Percentiles rank a stretch among this genome's conserved stretches.
phyloP scores from a whole-genome alignment of 2,113 vertebrate genomes.

The Grus americana region DNA sequence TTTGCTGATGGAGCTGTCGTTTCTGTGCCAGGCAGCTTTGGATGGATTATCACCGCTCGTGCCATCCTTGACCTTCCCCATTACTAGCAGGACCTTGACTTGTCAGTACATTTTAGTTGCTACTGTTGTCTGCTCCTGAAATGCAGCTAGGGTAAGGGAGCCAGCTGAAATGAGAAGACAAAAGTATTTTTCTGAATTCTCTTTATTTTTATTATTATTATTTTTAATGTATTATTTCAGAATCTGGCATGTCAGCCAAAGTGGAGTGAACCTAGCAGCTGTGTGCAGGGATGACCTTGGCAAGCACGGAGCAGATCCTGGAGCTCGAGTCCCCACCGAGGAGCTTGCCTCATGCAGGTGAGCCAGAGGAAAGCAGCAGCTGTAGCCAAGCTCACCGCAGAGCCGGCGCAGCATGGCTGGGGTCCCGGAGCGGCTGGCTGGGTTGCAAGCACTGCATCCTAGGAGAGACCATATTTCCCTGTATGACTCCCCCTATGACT shows the following conservation, averaged over 20 bases:
- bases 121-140: background rate
- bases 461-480: background rate
- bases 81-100: background rate
- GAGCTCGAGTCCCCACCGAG: accelerated
- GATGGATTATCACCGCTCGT: background rate
- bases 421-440: background rate
- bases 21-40: background rate
- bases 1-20: background rate
- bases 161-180: background rate
- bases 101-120: background rate
- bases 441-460: background rate
- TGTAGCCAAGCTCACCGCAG: background rate
- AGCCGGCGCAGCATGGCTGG: background rate
- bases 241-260: background rate
- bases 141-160: background rate
- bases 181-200: background rate
- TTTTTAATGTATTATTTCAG: background rate
- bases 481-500: background rate
- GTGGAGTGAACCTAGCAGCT: background rate
- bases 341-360: background rate
- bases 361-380: background rate
- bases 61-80: background rate
- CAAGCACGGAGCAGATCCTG: background rate
- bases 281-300: background rate
- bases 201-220: background rate